phyloP scores from a whole-genome alignment of 2,797 vertebrate species.

The Eremophila alpestris region DNA sequence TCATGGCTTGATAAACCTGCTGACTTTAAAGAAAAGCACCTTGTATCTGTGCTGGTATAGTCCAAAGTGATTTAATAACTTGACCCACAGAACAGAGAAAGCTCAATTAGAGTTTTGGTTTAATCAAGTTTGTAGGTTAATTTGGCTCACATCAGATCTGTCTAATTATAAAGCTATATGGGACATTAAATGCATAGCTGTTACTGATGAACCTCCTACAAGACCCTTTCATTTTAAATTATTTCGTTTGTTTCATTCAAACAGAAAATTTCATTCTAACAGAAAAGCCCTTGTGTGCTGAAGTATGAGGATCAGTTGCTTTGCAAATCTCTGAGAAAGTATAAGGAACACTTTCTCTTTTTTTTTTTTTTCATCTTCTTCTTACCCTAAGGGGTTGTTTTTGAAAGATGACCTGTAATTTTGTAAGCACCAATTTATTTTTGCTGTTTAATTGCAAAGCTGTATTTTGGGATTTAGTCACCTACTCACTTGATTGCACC shows the following conservation, averaged over 20 bases:
- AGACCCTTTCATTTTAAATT: background rate
- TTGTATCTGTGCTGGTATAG: background rate
- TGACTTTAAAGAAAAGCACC: background rate
- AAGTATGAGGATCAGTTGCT: background rate
- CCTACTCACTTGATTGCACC: background rate
- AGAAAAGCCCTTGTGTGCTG: background rate
- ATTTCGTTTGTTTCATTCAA: slow-evolving; percentile 12
- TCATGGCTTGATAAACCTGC: background rate
- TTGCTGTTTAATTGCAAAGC: background rate
- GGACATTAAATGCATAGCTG: slow-evolving; percentile 71
- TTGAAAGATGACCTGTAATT: slow-evolving; percentile 4
- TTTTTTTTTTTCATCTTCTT: background rate
- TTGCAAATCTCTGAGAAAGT: background rate
- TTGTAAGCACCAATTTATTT: background rate
- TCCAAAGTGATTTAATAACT: slow-evolving; percentile 15
- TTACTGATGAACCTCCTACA: background rate
- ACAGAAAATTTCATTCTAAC: background rate
- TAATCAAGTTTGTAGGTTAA: slow-evolving; percentile 76
- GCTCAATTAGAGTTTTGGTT: slow-evolving; percentile 45
- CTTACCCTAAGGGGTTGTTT: background rate
- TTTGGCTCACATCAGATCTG: slow-evolving; percentile 64
- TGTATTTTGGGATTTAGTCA: background rate
- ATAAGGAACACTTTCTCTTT: background rate
- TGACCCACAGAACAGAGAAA: slow-evolving; percentile 57
- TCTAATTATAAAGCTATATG: slow-evolving; percentile 11